phyloP scores from a whole-genome alignment of 2,797 vertebrate genomes.

The Peromyscus nudipes region DNA sequence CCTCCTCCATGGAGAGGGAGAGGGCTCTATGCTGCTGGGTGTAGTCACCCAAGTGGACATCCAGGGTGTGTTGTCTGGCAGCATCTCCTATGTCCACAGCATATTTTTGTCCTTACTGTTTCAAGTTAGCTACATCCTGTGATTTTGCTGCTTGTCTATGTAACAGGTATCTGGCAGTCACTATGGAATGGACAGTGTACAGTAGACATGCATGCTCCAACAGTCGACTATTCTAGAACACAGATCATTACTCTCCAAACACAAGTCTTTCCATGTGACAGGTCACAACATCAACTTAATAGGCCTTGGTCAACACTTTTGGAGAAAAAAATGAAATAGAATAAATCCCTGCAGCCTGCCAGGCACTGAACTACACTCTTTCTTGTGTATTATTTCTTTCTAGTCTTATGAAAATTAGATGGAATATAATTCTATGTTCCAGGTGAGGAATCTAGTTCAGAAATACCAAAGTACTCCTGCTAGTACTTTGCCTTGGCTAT shows the following conservation, averaged over 20 bases:
- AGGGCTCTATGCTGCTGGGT: no score
- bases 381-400: not conserved
- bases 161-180: not conserved
- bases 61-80: rapidly evolving
- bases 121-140: not conserved
- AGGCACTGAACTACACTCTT: not conserved
- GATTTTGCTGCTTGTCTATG: not conserved
- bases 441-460: not conserved
- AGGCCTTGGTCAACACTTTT: not conserved
- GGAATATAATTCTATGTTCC: not conserved
- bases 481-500: not conserved
- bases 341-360: not conserved
- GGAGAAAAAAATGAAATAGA: not conserved
- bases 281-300: not conserved
- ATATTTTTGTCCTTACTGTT: not conserved
- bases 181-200: rapidly evolving
- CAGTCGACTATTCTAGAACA: not conserved
- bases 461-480: not conserved
- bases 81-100: not conserved
- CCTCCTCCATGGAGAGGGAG: not conserved
- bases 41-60: not conserved
- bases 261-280: not conserved
- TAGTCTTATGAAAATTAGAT: not conserved
- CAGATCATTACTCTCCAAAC: not conserved
- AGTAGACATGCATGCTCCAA: not conserved